Base-by-base conservation (phyloP, 2,888 invertebrate genomes). In the Parochlus steinenii region DNA sequence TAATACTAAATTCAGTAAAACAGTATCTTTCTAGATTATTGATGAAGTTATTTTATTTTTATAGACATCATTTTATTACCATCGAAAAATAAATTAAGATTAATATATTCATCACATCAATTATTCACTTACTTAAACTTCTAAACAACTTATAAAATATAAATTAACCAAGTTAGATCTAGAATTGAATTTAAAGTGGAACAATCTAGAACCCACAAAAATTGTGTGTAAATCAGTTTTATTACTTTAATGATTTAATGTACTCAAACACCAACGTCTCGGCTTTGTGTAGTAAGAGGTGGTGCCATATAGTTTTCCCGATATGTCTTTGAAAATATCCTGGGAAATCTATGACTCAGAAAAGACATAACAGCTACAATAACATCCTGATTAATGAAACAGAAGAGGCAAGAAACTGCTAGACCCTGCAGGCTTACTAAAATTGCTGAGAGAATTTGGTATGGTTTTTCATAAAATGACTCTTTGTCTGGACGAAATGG, bases 371-470 rank as follows among this genome's bases (percentile, higher is more conserved):
- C 49, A 4, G 68, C 68, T 31, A 62, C 59, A 36, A 64, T 58
- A 8, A 80, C 79, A 52, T 80, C 79, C 42, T 76, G 72, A 54
- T 80, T 79, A 43, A 74, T 76, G 58, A 79, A 80, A 49, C 77
- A 77, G 49, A 75, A 77, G 5, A 80, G 58, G 31, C 74, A 63
- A 1, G 78, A 67, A 4, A 79, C 74, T 47, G 74, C 75, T 19
- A 74, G 56, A 18, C 80, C 80, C 74, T 75, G 81, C 34, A 75
- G 63, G 17, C 80, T 78, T 10, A 74, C 71, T 10, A 79, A 56
- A 14, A 77, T 50, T 2, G 78, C 74, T 0, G 75, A 70, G 12
- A 71, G 48, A 33, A 77, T 61, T 47, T 76, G 70, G 51, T 80
- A 80, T 32, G 68, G 50, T 16, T 63, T 62, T 43, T 71, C 71